phyloP scores from a whole-genome alignment of 1,140 invertebrate species.

The Ctenoplectra terminalis region DNA sequence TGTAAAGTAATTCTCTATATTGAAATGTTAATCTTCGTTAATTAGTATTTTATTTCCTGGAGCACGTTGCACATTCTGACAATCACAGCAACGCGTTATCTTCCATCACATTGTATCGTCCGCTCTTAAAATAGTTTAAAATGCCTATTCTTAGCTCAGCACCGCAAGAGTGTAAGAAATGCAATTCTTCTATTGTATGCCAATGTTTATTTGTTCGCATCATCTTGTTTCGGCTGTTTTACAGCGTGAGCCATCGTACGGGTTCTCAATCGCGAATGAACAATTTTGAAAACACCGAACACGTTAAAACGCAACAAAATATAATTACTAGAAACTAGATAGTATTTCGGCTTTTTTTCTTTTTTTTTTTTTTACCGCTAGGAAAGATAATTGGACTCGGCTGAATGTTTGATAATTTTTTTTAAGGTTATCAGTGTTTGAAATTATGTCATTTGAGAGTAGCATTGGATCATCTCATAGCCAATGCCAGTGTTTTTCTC shows the following conservation, averaged over 20 bases:
- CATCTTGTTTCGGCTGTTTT: background rate
- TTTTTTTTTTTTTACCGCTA: background rate
- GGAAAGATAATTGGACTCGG: background rate
- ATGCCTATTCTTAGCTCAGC: slow-evolving; percentile 29
- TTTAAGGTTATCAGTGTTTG: too few species aligned
- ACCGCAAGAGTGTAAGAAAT: slow-evolving; percentile 28
- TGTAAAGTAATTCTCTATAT: background rate
- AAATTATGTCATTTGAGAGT: too few species aligned
- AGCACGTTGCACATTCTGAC: background rate
- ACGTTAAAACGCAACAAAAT: background rate
- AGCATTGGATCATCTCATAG: too few species aligned
- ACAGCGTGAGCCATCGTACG: background rate
- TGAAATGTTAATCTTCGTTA: background rate
- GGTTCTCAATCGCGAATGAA: background rate
- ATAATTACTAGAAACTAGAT: background rate
- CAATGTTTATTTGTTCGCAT: slow-evolving; percentile 16
- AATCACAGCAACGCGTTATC: slow-evolving; percentile 19
- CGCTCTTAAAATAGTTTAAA: slow-evolving; percentile 34
- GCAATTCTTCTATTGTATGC: slow-evolving; percentile 34
- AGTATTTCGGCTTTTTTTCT: background rate
- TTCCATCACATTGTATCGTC: background rate
- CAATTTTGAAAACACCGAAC: background rate
- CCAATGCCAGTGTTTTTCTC: too few species aligned
- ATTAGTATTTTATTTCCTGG: background rate
- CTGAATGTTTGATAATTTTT: too few species aligned